Conservation (phyloP, 2,888 invertebrate genomes). For the Cerceris rybyensis region DNA sequence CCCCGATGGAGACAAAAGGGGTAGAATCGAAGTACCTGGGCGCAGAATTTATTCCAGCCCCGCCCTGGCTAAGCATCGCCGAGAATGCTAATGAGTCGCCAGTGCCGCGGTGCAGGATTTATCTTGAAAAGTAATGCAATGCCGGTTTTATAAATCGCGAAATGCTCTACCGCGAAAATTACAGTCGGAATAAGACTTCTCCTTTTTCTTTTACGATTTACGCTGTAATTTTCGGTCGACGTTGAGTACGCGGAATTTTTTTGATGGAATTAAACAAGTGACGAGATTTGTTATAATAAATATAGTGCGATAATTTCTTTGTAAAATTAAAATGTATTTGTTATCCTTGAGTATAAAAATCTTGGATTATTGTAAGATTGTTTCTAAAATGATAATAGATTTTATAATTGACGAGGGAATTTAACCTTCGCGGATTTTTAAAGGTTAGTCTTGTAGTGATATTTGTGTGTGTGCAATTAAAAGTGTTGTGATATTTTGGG, state of each 20-base stretch:
- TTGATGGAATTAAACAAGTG: background rate
- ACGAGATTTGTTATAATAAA: too few species aligned
- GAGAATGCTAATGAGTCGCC: slow-evolving; percentile 62
- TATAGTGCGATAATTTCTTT: too few species aligned
- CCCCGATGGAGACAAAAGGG: slow-evolving; percentile 50
- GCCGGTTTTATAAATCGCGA: slow-evolving; percentile 40
- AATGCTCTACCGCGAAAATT: background rate
- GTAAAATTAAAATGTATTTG: too few species aligned
- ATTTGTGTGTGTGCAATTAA: background rate
- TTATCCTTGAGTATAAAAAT: too few species aligned
- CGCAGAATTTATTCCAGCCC: slow-evolving; percentile 60
- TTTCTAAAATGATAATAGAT: too few species aligned
- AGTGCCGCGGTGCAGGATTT: slow-evolving; percentile 40
- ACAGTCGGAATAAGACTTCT: slow-evolving; percentile 1
- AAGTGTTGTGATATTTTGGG: background rate
- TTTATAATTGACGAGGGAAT: too few species aligned
- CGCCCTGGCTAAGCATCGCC: slow-evolving; percentile 50
- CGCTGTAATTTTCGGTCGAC: background rate
- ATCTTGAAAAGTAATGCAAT: slow-evolving; percentile 43
- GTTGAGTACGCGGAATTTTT: background rate
- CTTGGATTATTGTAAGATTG: too few species aligned
- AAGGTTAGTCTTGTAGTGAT: too few species aligned
- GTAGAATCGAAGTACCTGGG: slow-evolving; percentile 54
- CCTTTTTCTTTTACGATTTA: background rate
- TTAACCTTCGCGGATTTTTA: too few species aligned